These are phyloP conservation scores for Drosophila tripunctata DNA, from an alignment of 2,888 invertebrate species.

Conservation along the genomic window DNA sequence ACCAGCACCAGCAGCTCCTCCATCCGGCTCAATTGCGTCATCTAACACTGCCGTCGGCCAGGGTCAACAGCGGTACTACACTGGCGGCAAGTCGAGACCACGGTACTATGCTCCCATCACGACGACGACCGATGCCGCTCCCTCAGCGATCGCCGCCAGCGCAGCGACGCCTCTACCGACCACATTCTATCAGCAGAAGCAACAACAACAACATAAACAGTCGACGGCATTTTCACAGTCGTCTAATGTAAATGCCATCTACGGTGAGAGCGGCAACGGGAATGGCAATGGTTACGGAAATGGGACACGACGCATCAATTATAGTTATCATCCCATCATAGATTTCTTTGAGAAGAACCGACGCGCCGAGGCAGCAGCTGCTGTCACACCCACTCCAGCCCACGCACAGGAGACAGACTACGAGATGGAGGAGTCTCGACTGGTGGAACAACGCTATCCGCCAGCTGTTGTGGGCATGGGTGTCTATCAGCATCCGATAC, in stretches of 20 bases:
- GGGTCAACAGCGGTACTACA: constrained; percentile 46
- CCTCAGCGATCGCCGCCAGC: constrained; percentile 44
- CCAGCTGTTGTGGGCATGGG: constrained; percentile 29
- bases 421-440: constrained; percentile 45
- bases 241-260: constrained; percentile 71
- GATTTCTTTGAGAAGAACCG: constrained; percentile 89
- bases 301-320: constrained; percentile 87
- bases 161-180: constrained; percentile 68
- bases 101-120: constrained; percentile 69
- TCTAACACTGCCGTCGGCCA: constrained; percentile 56
- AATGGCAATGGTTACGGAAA: constrained; percentile 18
- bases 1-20: constrained; percentile 47
- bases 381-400: constrained; percentile 8
- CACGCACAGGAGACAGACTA: constrained; percentile 19
- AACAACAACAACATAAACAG: constrained; percentile 41
- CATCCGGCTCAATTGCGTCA: constrained; percentile 60
- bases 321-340: constrained; percentile 93
- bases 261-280: constrained; percentile 36
- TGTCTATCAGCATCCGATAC: constrained; percentile 51
- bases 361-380: constrained; percentile 38
- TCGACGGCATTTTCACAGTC: constrained; percentile 65
- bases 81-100: constrained; percentile 63
- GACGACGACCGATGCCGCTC: constrained; percentile 47
- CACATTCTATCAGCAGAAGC: constrained; percentile 38
- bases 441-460: constrained; percentile 48